Percentiles rank a stretch among this genome's conserved stretches.
phyloP scores from a whole-genome alignment of 2,888 invertebrate species.

The Cryptocheilus praepositus region DNA sequence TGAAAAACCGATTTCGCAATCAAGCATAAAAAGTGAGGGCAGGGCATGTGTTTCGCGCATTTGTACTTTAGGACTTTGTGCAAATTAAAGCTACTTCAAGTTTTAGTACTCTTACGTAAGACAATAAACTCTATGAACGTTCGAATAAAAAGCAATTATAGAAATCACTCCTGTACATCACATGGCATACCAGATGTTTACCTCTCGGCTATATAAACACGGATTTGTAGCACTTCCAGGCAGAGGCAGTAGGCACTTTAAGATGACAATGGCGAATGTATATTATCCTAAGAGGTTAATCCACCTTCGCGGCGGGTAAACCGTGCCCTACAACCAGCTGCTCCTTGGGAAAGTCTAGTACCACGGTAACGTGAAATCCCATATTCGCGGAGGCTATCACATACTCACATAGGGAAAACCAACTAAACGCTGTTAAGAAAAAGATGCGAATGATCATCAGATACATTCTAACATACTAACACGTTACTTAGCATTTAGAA shows the following conservation, averaged over 20 bases:
- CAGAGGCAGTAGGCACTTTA: conserved; percentile 69
- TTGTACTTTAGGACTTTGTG: conserved; percentile 17
- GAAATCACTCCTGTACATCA: conserved; percentile 10
- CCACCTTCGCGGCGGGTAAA: conserved; percentile 73
- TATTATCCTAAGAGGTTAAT: conserved; percentile 64
- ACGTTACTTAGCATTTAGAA: too few species aligned
- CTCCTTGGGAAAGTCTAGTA: conserved; percentile 90
- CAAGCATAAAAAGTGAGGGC: conserved; percentile 1
- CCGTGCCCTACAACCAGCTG: conserved; percentile 84
- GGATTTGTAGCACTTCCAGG: conserved; percentile 53
- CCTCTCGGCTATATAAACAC: conserved; percentile 34
- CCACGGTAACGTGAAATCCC: conserved; percentile 92
- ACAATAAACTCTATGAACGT: not conserved
- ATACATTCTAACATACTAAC: too few species aligned
- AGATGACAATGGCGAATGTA: conserved; percentile 61
- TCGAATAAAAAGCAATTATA: conserved; percentile 14
- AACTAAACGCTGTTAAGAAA: conserved; percentile 87
- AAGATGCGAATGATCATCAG: conserved; percentile 13
- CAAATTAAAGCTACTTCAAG: not conserved
- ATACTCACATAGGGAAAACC: conserved; percentile 96
- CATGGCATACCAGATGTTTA: conserved; percentile 23
- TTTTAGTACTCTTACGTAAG: not conserved
- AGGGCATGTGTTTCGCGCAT: conserved; percentile 11
- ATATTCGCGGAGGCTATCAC: conserved; percentile 93
- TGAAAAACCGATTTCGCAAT: conserved; percentile 9